Base-by-base conservation (phyloP, 2,797 vertebrate genomes). In the Spizella passerina region DNA sequence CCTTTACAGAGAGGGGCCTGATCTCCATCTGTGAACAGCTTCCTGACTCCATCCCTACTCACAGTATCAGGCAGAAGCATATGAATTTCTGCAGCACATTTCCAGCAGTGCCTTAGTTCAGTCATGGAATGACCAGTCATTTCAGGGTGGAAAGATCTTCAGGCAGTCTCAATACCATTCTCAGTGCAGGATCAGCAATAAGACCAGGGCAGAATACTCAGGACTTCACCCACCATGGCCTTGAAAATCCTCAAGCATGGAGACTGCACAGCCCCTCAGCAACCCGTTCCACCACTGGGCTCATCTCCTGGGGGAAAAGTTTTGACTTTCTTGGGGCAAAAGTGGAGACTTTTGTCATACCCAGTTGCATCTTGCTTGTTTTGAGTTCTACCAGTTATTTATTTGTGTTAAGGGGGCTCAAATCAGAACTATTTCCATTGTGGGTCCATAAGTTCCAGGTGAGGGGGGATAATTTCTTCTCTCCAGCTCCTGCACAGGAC, bases 381-480 rank as follows among this genome's bases (percentile, higher is more conserved):
- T 50, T 20, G 10, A 10, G 19, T 59, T 32, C 3, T 0, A 1
- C 4, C 12, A 12, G 4, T 27, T 36, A 41, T 9, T 27, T 57
- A 4, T 68, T 38, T 14, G 21, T 39, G 7, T 3, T 19, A 22
- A 32, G 10, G 15, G 1, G 5, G 0, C 3, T 18, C 53, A 17
- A 41, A 65, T 12, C 34, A 2, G 4, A 21, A 17, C 12, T 36
- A 2, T 4, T 66, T 19, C 10, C 32, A 34, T 0, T 29, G 15
- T 6, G 9, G 75, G 12, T 27, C 32, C 2, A 0, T 3, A 18
- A 24, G 12, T 19, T 53, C 36, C 50, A 29, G 15, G 12, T 1
- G 6, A 66, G 7, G 8, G 23, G n/a, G 20, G 3, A 7, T 24
- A 26, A 59, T 6, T 46, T 24, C 16, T 55, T 36, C 24, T 41